Evolutionary conservation across 2,888 invertebrate genomes (phyloP).

Genomic region (Apamea monoglypha): DNA sequence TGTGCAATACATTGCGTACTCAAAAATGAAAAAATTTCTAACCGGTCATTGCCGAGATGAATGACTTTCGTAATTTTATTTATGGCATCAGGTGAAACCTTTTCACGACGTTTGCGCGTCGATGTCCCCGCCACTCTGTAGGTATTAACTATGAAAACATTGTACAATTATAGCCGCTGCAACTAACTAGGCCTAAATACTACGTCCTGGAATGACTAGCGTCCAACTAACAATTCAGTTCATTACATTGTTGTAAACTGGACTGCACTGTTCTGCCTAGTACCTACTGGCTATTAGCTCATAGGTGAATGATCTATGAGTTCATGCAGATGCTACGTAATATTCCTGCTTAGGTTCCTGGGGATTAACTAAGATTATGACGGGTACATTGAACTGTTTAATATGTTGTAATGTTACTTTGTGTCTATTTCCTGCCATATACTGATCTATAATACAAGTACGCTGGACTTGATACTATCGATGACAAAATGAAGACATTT

Average conservation of each 20-base stretch:
- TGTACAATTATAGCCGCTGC: neutral
- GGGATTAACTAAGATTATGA: neutral
- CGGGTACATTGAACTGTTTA: neutral
- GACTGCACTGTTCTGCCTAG: neutral
- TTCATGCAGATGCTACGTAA: constrained; percentile 20
- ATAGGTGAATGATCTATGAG: constrained; percentile 43
- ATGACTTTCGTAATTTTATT: too few relatives aligned
- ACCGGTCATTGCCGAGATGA: too few relatives aligned
- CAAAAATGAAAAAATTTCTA: too few relatives aligned
- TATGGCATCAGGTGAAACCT: too few relatives aligned
- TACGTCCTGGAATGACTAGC: constrained; percentile 23
- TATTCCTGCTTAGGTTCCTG: neutral
- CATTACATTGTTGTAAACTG: constrained; percentile 26
- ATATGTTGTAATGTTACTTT: neutral
- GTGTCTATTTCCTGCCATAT: neutral
- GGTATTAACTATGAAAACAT: too few relatives aligned
- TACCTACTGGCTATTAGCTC: constrained; percentile 1
- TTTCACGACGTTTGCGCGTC: too few relatives aligned
- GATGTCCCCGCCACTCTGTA: too few relatives aligned
- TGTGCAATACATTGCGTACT: too few relatives aligned
- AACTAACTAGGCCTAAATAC: constrained; percentile 28
- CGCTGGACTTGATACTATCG: too few relatives aligned
- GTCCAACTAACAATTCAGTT: neutral
- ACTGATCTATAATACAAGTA: too few relatives aligned
- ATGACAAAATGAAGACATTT: too few relatives aligned